Percentiles rank a stretch among this genome's conserved stretches.
phyloP scores from a whole-genome alignment of 2,113 vertebrate genomes.

The Lagopus leucura region DNA sequence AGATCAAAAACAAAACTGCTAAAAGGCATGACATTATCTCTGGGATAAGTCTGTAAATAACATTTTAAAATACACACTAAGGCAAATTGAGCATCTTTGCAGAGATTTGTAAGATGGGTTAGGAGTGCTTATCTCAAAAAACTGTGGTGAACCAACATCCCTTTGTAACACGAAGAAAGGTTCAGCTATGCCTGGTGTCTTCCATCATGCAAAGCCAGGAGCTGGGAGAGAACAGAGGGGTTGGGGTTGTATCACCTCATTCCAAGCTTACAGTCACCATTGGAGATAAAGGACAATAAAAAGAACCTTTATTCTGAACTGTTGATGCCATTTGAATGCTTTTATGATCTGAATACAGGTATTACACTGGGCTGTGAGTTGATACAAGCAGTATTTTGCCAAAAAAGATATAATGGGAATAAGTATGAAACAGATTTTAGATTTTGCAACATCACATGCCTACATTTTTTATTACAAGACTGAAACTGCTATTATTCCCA shows the following conservation, averaged over 20 bases:
- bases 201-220: not conserved
- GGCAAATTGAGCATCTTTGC: not conserved
- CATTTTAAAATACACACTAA: not conserved
- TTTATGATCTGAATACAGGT: not conserved
- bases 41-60: not conserved
- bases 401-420: not conserved
- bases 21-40: not conserved
- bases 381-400: not conserved
- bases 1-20: not conserved
- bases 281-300: not conserved
- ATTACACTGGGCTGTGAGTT: not conserved
- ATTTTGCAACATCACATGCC: not conserved
- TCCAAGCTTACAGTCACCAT: not conserved
- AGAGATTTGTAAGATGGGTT: not conserved
- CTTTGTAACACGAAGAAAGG: not conserved
- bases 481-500: not conserved
- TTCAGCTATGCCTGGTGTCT: rapidly evolving
- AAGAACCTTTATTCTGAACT: not conserved
- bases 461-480: not conserved
- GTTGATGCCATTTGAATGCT: not conserved
- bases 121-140: not conserved
- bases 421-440: not conserved
- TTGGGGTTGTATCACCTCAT: not conserved
- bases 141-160: not conserved
- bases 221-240: not conserved